Base-by-base conservation (phyloP, 2,888 invertebrate genomes). In the Tuta absoluta region DNA sequence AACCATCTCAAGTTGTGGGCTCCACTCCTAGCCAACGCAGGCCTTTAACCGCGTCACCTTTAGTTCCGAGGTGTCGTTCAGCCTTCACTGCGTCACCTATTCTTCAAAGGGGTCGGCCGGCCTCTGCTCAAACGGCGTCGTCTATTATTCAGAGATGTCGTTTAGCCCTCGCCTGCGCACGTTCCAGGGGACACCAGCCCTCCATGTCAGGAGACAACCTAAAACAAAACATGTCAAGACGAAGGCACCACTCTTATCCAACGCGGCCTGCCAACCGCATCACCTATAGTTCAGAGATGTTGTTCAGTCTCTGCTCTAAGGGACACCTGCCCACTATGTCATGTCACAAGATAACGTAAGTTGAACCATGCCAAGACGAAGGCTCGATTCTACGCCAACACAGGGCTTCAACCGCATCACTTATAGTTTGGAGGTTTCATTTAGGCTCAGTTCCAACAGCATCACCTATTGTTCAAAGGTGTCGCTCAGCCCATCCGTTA, bases 281-380 rank as follows among this genome's bases (percentile, higher is more conserved):
- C 28, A 28, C 28, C 28, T 28, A 5, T 28, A 2, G 5, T 28
- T 28, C 28, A 74, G 57, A 74, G 73, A 10, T 75, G 68, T 1
- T 68, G 84, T 7, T 75, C 84, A 0, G 73, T 79, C 8, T n/a
- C n/a, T 75, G 83, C 0, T 73, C 79, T 7, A 77, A 85, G 63
- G 79, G 81, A n/a, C n/a, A n/a, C n/a, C 71, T 87, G 12, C 86
- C 89, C 0, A 77, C 83, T 21, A 82, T 88, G 8, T n/a, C n/a
- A n/a, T n/a, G n/a, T 86, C 87, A 0, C 90, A 89, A 64, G 75
- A 78, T 68, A 78, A 78, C 78, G 86, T 86, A 56, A 11, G 66
- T 61, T n/a, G n/a, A 75, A 62, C 74, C 76, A 0, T 24, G 33
- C 8, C 56, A 56, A n/a, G 56, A 56, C 28, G 56, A 56, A 0